These are phyloP conservation scores for Hetaerina titia DNA, from an alignment of 2,888 invertebrate species.

Conservation along the genomic window DNA sequence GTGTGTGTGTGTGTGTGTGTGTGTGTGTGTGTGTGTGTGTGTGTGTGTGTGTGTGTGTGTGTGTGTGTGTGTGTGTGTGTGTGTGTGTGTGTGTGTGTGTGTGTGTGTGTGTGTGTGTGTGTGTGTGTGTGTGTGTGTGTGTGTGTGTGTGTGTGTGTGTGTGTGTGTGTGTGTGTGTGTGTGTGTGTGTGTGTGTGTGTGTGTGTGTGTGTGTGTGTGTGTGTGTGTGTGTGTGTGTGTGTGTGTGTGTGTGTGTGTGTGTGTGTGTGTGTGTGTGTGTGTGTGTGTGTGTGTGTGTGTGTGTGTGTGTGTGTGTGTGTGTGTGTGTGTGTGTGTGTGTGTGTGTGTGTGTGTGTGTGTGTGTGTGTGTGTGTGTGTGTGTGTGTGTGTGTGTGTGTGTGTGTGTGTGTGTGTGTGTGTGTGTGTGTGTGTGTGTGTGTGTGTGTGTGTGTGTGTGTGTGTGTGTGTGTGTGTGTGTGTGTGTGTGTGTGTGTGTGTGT, in stretches of 20 bases:
- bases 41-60: slow-evolving; percentile 1
- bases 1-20: slow-evolving; percentile 1
- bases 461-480: slow-evolving; percentile 1
- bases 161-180: slow-evolving; percentile 1
- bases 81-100: slow-evolving; percentile 1
- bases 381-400: slow-evolving; percentile 1
- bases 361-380: slow-evolving; percentile 1
- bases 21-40: slow-evolving; percentile 1
- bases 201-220: slow-evolving; percentile 1
- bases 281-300: slow-evolving; percentile 1
- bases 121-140: slow-evolving; percentile 1
- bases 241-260: slow-evolving; percentile 1
- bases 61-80: slow-evolving; percentile 1
- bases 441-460: slow-evolving; percentile 1
- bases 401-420: slow-evolving; percentile 1
- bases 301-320: slow-evolving; percentile 1
- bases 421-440: slow-evolving; percentile 1
- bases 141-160: slow-evolving; percentile 1
- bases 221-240: slow-evolving; percentile 1
- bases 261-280: slow-evolving; percentile 1
- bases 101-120: slow-evolving; percentile 1
- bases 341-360: slow-evolving; percentile 1
- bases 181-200: slow-evolving; percentile 1
- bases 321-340: slow-evolving; percentile 1
- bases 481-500: slow-evolving; percentile 1